A percentile compares a stretch with the other conserved stretches of the same genome.
These are phyloP conservation scores for Pachycephala philippinensis DNA, from an alignment of 2,113 vertebrate species.

Conservation along the genomic window DNA sequence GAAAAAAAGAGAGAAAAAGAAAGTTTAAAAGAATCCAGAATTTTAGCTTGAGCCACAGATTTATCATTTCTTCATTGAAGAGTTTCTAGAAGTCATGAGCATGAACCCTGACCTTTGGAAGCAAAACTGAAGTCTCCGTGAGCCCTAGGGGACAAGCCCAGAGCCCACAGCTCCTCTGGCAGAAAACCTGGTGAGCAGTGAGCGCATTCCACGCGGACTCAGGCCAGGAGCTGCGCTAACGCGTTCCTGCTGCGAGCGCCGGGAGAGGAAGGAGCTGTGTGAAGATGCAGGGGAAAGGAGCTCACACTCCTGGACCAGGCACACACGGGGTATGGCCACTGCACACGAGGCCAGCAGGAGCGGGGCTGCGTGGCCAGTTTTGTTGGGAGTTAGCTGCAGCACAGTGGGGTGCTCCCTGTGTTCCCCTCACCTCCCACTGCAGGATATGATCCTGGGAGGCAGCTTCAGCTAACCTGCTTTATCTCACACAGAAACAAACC, in stretches of 20 bases:
- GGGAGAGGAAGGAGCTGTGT: background rate
- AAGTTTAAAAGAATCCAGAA: background rate
- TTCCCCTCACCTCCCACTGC: background rate
- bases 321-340: accelerated
- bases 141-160: background rate
- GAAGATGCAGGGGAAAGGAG: background rate
- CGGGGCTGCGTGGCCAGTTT: background rate
- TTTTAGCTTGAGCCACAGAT: background rate
- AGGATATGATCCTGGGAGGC: background rate
- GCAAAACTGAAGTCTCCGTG: background rate
- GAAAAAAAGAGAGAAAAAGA: background rate
- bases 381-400: background rate
- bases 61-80: background rate
- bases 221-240: background rate
- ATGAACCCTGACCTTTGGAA: background rate
- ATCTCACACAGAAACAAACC: background rate
- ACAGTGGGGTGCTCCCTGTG: accelerated
- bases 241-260: background rate
- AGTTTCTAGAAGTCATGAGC: background rate
- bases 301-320: background rate
- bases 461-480: background rate
- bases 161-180: background rate
- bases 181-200: background rate
- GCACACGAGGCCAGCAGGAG: background rate
- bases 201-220: accelerated